phyloP scores from a whole-genome alignment of 1,140 invertebrate species.

The Drosophila albomicans region DNA sequence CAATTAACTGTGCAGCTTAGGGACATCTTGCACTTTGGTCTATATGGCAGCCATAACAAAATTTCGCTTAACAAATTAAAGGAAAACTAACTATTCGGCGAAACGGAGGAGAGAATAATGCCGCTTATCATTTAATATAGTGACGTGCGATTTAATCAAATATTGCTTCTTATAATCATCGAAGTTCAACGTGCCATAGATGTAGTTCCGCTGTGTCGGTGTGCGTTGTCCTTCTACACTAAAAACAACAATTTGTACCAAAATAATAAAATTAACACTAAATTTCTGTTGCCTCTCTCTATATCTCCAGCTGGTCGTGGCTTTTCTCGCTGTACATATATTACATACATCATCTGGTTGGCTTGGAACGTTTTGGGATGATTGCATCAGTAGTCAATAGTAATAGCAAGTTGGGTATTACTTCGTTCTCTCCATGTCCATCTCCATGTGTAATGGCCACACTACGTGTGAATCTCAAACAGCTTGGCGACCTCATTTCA shows the following conservation, averaged over 20 bases:
- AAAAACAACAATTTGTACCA: conserved; percentile 62
- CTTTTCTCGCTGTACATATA: conserved; percentile 25
- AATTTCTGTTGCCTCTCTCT: conserved; percentile 57
- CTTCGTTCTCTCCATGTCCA: neutral
- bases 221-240: conserved; percentile 8
- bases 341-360: conserved; percentile 4
- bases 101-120: neutral
- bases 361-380: conserved; percentile 25
- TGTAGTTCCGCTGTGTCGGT: neutral
- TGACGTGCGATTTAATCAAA: conserved; percentile 24
- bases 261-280: conserved; percentile 72
- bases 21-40: neutral
- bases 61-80: neutral
- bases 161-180: conserved; percentile 17
- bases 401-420: neutral
- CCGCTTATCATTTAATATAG: neutral
- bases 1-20: neutral
- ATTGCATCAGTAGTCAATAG: conserved; percentile 11
- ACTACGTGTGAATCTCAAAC: conserved; percentile 88
- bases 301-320: neutral
- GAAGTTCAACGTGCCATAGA: conserved; percentile 7
- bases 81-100: neutral
- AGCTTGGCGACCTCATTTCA: conserved; percentile 97
- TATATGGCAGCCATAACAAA: neutral
- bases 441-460: neutral